Conservation (phyloP, 2,113 vertebrate species). For the Prunella fulvescens region DNA sequence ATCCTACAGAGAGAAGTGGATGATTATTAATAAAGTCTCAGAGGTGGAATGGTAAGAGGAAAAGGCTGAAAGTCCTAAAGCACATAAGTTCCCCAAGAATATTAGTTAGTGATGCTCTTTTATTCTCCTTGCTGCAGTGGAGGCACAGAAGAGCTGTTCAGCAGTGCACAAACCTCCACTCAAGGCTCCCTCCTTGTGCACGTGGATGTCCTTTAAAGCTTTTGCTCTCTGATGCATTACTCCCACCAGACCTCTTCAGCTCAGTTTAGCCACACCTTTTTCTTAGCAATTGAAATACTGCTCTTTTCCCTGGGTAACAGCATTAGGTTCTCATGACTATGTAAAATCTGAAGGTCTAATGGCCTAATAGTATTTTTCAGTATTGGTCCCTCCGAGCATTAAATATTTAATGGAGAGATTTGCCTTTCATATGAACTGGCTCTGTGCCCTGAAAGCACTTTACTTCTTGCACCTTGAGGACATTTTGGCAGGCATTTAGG, state of each 20-base stretch:
- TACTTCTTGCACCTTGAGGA: not conserved
- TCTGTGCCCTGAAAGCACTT: constrained; percentile 38
- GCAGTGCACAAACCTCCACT: not conserved
- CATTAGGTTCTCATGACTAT: not conserved
- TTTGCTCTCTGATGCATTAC: not conserved
- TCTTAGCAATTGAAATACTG: not conserved
- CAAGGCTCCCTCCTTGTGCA: not conserved
- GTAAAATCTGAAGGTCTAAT: constrained; percentile 21
- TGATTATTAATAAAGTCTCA: not conserved
- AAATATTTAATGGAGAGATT: constrained; percentile 5
- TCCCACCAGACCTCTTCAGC: not conserved
- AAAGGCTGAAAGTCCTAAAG: not conserved
- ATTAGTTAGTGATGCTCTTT: not conserved
- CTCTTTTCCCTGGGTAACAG: not conserved
- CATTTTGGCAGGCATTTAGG: not conserved
- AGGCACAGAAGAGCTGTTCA: not conserved
- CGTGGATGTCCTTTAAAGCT: fast-evolving
- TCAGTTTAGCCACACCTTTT: not conserved
- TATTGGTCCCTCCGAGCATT: not conserved
- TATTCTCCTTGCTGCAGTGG: not conserved
- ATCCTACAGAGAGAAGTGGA: not conserved
- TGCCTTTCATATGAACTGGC: constrained; percentile 20
- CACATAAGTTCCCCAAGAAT: not conserved
- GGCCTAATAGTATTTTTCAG: not conserved
- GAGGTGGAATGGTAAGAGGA: not conserved